Evolutionary conservation across 53 echinoderm and acorn worm species (phyloP).

Genomic region (Luidia sarsii): DNA sequence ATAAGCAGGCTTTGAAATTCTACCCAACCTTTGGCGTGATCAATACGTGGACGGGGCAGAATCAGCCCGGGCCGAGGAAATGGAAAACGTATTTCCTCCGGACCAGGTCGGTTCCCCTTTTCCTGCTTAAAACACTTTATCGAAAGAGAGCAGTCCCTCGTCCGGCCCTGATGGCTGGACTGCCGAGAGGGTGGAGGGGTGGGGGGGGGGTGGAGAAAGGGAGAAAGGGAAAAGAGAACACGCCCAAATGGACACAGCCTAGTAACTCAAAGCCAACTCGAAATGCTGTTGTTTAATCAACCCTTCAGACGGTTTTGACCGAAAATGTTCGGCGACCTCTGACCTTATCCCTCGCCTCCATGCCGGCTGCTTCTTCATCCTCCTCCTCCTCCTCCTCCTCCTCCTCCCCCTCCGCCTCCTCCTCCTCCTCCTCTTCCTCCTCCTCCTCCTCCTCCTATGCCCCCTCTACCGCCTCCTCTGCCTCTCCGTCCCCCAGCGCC

Average conservation of each 20-base stretch:
- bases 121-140: constrained; percentile 38
- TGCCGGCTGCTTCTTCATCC: background rate
- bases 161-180: too few relatives aligned
- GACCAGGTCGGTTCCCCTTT: background rate
- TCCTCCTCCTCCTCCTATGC: constrained; percentile 10
- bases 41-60: constrained; percentile 33
- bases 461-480: background rate
- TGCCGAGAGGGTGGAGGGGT: too few relatives aligned
- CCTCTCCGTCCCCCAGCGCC: constrained; percentile 31
- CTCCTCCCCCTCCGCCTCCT: background rate
- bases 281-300: constrained; percentile 10
- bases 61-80: constrained; percentile 23
- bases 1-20: constrained; percentile 52
- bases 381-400: constrained; percentile 19
- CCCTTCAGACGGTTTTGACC: constrained; percentile 13
- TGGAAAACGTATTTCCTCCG: constrained; percentile 50
- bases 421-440: background rate
- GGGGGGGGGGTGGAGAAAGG: too few relatives aligned
- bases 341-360: background rate
- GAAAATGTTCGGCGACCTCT: constrained; percentile 11
- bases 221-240: too few relatives aligned
- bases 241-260: constrained; percentile 5
- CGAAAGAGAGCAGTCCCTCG: background rate
- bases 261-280: constrained; percentile 35
- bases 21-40: constrained; percentile 44